Evolutionary conservation across 2,888 invertebrate genomes (phyloP), one percentile per base, ranked within the genome.

Genomic region (Microplitis manilae): DNA sequence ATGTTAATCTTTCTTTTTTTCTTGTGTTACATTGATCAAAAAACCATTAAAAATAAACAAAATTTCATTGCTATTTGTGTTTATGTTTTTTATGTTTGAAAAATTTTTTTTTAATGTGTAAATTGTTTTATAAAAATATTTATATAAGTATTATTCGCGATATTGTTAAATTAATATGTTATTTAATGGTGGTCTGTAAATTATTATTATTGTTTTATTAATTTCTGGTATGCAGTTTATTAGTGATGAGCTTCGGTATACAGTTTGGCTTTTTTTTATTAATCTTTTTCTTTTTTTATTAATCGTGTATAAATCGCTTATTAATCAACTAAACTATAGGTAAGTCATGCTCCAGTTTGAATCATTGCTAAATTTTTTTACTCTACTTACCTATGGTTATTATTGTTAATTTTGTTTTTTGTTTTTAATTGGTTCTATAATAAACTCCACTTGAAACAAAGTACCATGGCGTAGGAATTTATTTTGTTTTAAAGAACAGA

Each of bases 251-350:
- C 60, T 61, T 78, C 77, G 75, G 73, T 77, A 77, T 78, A 77
- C 76, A 80, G 78, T 77, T 81, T 79, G 76, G 78, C 71, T 69
- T 62, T 68, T 72, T 15, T 62, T 75, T 30, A 40, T 68, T 72
- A 17, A 64, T 73, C 40, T 77, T 50, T n/a, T 75, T 79, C 59
- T 68, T 17, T 39, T 15, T 6, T 17, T 60, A 15, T 30, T 41
- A 15, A 60, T 38, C 38, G 30, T 62, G 38, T 75, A 70, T 70
- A 5, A 64, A 50, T 76, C 30, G 17, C 13, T 40, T 60, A 41
- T 60, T 15, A 20, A 68, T 30, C 20, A 20, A 61, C 20, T 62
- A 9, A 75, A 62, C 62, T 62, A 8, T 17, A 72, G 50, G 61
- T 76, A 39, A 68, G n/a, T 67, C 71, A 76, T 76, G 72, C 68